A percentile compares a stretch with the other conserved stretches of the same genome.
Conservation (phyloP, 2,888 invertebrate genomes). For the Drosophila fungiperda region DNA sequence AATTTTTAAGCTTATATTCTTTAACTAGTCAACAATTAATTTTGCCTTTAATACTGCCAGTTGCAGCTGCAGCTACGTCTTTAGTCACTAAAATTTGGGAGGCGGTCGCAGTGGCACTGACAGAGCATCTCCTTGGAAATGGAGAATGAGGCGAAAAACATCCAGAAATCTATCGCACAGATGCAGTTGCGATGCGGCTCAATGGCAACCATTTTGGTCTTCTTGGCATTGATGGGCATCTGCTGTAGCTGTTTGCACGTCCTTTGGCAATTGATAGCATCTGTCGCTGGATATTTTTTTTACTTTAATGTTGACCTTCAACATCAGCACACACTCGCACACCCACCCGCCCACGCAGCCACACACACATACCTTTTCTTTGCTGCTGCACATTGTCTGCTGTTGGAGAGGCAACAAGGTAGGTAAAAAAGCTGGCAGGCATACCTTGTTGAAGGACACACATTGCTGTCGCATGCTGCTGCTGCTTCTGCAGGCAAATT, state of each 20-base stretch:
- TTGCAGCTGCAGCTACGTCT: not conserved
- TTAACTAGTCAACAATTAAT: not conserved
- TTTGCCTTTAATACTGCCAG: not conserved
- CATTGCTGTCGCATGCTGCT: conserved; percentile 24
- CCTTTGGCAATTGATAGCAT: conserved; percentile 18
- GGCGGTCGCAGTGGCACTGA: not conserved
- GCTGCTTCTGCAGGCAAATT: conserved; percentile 47
- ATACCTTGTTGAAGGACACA: conserved; percentile 13
- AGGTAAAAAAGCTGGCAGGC: conserved; percentile 19
- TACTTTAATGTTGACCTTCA: conserved; percentile 72
- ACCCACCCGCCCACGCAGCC: conserved; percentile 8
- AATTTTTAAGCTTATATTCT: not conserved
- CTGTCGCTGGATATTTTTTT: not conserved
- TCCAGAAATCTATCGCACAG: not conserved
- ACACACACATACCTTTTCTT: not conserved
- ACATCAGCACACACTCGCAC: conserved; percentile 30
- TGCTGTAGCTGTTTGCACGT: conserved; percentile 20
- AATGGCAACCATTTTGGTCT: not conserved
- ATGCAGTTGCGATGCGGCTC: not conserved
- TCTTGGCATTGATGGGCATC: not conserved
- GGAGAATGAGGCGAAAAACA: not conserved
- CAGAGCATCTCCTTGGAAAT: not conserved
- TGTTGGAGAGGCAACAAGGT: conserved; percentile 31
- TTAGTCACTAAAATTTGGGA: not conserved
- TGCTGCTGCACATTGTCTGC: conserved; percentile 66